These are phyloP conservation scores for Amphipyra tragopoginis DNA, from an alignment of 2,888 invertebrate species.

Conservation along the genomic window DNA sequence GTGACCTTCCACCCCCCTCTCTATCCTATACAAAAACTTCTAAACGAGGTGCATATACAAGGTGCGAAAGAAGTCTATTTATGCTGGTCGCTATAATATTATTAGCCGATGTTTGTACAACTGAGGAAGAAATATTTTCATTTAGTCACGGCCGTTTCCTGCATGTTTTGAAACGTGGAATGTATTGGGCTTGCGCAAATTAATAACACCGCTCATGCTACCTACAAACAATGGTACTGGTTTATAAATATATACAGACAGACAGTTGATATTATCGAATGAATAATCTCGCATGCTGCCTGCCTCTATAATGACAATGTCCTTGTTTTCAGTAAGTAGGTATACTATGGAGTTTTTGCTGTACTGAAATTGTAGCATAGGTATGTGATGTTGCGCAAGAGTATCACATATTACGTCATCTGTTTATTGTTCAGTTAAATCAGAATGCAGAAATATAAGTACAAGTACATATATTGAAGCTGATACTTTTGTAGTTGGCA, in stretches of 20 bases:
- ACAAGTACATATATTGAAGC: no score
- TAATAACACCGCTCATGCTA: constrained; percentile 57
- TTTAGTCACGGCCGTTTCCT: constrained; percentile 63
- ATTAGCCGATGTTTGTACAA: constrained; percentile 73
- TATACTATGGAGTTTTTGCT: neutral
- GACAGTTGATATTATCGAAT: constrained; percentile 46
- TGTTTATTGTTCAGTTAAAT: neutral
- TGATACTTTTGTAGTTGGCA: no score
- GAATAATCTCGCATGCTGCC: constrained; percentile 45
- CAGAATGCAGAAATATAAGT: no score
- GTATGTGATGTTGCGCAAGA: neutral
- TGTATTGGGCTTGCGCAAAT: constrained; percentile 63
- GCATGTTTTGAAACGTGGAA: constrained; percentile 73
- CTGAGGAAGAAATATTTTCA: constrained; percentile 79
- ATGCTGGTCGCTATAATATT: constrained; percentile 57
- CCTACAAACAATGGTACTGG: constrained; percentile 71
- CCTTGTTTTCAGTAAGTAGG: constrained; percentile 36
- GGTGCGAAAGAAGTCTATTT: constrained; percentile 45
- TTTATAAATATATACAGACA: constrained; percentile 70
- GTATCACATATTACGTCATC: constrained; percentile 2
- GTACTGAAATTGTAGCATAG: constrained; percentile 9
- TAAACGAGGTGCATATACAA: constrained; percentile 18
- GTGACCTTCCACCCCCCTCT: constrained; percentile 38
- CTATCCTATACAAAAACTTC: constrained; percentile 12
- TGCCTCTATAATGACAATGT: constrained; percentile 32